These are phyloP conservation scores for Chelon auratus DNA, from an alignment of 2,797 vertebrate genomes.

Conservation along the genomic window DNA sequence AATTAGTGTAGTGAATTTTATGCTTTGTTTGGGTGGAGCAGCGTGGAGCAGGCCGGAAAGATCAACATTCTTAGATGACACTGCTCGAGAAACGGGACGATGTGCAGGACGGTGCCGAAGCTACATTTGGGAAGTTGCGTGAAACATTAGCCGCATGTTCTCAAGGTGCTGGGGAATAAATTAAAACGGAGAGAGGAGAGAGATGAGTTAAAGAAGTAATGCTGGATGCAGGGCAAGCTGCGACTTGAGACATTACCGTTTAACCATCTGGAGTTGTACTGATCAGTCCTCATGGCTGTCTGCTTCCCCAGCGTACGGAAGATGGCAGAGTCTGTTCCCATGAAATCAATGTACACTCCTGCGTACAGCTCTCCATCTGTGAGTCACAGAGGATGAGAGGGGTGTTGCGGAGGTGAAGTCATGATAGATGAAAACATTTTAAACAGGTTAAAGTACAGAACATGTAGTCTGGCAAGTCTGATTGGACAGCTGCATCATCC, in stretches of 20 bases:
- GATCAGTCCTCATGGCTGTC: slow-evolving; percentile 98
- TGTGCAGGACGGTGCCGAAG: not conserved
- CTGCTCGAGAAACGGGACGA: not conserved
- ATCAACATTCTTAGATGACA: slow-evolving; percentile 39
- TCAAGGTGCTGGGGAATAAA: slow-evolving; percentile 36
- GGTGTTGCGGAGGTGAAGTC: slow-evolving; percentile 42
- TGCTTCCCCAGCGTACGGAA: slow-evolving; percentile 98
- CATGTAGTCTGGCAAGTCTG: not conserved
- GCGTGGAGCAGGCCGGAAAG: slow-evolving; percentile 34
- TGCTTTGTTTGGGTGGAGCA: slow-evolving; percentile 42
- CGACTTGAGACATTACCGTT: slow-evolving; percentile 86
- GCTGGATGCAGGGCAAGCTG: slow-evolving; percentile 40
- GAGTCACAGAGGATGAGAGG: slow-evolving; percentile 53
- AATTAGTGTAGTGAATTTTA: slow-evolving; percentile 47
- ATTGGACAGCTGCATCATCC: slow-evolving; percentile 29
- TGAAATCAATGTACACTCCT: slow-evolving; percentile 98
- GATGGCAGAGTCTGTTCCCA: slow-evolving; percentile 98
- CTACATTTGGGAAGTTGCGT: not conserved
- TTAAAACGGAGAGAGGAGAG: slow-evolving; percentile 32
- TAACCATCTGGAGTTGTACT: slow-evolving; percentile 99
- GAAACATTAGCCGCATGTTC: slow-evolving; percentile 11
- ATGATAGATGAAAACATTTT: slow-evolving; percentile 33
- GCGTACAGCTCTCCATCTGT: slow-evolving; percentile 98
- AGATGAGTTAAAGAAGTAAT: slow-evolving; percentile 34
- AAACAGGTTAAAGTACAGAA: slow-evolving; percentile 25